Base-by-base conservation (phyloP, 2,113 vertebrate species). In the Lagopus muta region DNA sequence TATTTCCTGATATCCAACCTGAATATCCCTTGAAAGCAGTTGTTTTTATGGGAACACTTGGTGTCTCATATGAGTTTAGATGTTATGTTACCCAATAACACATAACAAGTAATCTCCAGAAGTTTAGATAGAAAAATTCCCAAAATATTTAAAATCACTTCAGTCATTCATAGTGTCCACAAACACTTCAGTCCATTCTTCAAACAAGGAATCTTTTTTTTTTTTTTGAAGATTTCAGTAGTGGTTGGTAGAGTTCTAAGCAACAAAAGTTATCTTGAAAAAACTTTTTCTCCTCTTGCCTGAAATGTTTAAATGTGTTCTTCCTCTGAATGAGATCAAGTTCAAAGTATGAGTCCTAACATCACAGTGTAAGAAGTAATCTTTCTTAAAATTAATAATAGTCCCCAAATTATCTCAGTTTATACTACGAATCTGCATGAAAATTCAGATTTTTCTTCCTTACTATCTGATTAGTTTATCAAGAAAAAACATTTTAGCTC, bases 401-500 rank as follows among this genome's bases (percentile, higher is more conserved):
- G 50, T 0, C 38, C 2, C 47, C 8, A 30, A 36, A 61, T 74
- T 86, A 6, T 50, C 86, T 42, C 2, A 0, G 11, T 65, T 91
- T 93, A n/a, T 57, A 15, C 9, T 28, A 76, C 10, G 5, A 73
- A 69, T 40, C 24, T 89, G 55, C 81, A 11, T 42, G n/a, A 93
- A 70, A 4, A 18, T 3, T 9, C 34, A 64, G 25, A 62, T 90
- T 86, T 77, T 89, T 45, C 57, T 94, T 91, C 5, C 34, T 78
- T 75, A 67, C 64, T 74, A 43, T 75, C 19, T 86, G 25, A 77
- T 11, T 86, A 94, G 40, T 50, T 80, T 72, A 24, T 32, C 8
- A 65, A 64, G 7, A 48, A 24, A 75, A 92, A 66, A 57, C 48
- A 19, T 79, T 92, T 62, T 18, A 88, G 77, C 52, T 82, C 32